Conservation (phyloP, 2,888 invertebrate species). For the Eucriotettix oculatus region DNA sequence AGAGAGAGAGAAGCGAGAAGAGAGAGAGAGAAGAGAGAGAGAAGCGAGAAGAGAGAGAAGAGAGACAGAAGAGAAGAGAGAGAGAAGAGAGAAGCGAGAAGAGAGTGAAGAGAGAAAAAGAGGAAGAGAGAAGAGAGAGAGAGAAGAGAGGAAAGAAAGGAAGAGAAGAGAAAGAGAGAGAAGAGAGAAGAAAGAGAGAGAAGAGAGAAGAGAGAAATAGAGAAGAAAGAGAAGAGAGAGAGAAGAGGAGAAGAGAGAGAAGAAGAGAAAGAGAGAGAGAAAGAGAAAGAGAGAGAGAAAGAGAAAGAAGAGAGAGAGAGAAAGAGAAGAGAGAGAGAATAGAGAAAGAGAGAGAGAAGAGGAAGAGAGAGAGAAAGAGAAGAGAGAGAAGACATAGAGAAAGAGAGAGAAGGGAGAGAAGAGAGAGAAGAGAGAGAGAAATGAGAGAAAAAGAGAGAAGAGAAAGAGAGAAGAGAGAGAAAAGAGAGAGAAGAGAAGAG, state of each 20-base stretch:
- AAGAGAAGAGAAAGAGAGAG: not conserved
- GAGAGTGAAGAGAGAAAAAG: not conserved
- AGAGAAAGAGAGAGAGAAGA: conserved; percentile 5
- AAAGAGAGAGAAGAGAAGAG: conserved; percentile 4
- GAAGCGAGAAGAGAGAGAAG: not conserved
- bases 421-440: too few relatives aligned
- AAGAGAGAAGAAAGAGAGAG: not conserved
- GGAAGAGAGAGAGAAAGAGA: conserved; percentile 2
- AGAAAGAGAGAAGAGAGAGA: conserved; percentile 1
- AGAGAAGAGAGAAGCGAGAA: not conserved
- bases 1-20: too few relatives aligned
- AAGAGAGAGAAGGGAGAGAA: conserved; percentile 5
- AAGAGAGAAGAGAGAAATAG: conserved; percentile 9
- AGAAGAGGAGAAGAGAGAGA: conserved; percentile 2
- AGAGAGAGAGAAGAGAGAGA: not conserved
- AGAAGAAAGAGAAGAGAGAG: conserved; percentile 2
- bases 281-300: conserved; percentile 6
- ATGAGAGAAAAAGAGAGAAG: too few relatives aligned
- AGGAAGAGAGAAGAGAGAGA: too few relatives aligned
- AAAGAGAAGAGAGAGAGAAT: too few relatives aligned
- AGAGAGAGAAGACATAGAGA: conserved; percentile 12
- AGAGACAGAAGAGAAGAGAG: not conserved
- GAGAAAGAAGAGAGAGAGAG: not conserved
- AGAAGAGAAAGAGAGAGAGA: conserved; percentile 4
- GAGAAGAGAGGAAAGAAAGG: not conserved